Percentiles rank a stretch among this genome's conserved stretches.
Conservation (phyloP, 2,888 invertebrate species). For the Andrena bicolor region DNA sequence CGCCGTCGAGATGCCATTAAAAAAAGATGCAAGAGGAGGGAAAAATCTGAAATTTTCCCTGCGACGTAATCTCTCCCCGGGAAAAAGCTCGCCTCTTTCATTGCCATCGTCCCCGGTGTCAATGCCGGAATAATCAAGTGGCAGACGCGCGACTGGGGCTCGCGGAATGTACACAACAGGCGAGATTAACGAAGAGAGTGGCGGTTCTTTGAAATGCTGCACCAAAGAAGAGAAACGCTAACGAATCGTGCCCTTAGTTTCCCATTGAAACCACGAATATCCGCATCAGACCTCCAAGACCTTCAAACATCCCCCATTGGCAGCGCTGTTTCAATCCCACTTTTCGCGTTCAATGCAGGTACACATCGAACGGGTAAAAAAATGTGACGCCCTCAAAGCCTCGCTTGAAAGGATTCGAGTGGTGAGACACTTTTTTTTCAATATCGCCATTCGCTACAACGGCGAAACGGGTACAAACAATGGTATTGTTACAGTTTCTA, state of each 20-base stretch:
- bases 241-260: conserved; percentile 55
- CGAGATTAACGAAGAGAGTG: conserved; percentile 56
- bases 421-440: no score
- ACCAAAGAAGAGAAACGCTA: conserved; percentile 46
- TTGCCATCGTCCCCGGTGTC: conserved; percentile 3
- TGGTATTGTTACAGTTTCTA: no score
- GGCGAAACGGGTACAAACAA: no score
- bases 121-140: conserved; percentile 28
- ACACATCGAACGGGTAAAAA: no score
- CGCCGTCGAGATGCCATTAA: neutral
- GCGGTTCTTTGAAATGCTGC: conserved; percentile 11
- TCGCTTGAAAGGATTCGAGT: no score
- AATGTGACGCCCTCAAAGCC: no score
- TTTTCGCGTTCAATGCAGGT: no score
- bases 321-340: no score
- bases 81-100: conserved; percentile 20
- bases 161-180: conserved; percentile 15
- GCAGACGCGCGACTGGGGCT: neutral
- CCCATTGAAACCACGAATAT: conserved; percentile 9
- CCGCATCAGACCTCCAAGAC: neutral
- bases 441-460: no score
- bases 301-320: neutral
- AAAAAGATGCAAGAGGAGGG: neutral
- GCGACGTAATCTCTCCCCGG: neutral
- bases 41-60: conserved; percentile 18